Base-by-base conservation (phyloP, 2,888 invertebrate species). In the Gerris lacustris region DNA sequence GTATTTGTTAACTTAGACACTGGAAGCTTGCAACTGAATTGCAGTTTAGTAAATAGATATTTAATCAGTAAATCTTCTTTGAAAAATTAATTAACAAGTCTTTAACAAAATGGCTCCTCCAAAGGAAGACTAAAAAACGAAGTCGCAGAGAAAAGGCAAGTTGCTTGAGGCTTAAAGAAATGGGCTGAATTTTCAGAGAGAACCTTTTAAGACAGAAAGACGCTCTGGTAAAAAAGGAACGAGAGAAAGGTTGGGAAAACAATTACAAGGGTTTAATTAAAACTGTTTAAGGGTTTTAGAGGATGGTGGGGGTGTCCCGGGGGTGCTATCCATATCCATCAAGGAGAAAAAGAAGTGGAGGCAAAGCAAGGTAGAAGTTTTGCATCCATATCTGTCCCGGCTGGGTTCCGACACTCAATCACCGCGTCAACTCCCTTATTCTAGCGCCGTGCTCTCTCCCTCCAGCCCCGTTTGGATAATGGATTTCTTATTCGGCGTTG, bases 221-320 rank as follows among this genome's bases (percentile, higher is more conserved):
- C 31, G 31, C 31, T 31, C 31, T 31, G 31, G 31, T 31, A 55
- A 55, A 55, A 9, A 55, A 55, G 15, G 55, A 55, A 55, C 11
- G 55, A 55, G 9, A 15, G 15, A 55, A 55, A 55, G 55, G 55
- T 15, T 55, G 9, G 55, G 31, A 31, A 55, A 55, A 55, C 55
- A 55, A 55, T 55, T 55, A 55, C 55, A 55, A 55, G 55, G 55
- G 55, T 55, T 55, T 55, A 55, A 55, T 55, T 55, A 55, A 55
- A 55, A 55, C 55, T 55, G 55, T 55, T 55, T 11, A 55, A 55
- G 55, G 55, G 55, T 55, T 9, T 55, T 4, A 11, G 9, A 55
- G 55, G 15, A 55, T 11, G 15, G 55, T 11, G 5, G 55, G 11
- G 55, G 15, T 15, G 55, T 55, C 55, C 55, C 55, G 55, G 55